Evolutionary conservation across 2,888 invertebrate genomes (phyloP).

Genomic region (Aproaerema taeniolella): DNA sequence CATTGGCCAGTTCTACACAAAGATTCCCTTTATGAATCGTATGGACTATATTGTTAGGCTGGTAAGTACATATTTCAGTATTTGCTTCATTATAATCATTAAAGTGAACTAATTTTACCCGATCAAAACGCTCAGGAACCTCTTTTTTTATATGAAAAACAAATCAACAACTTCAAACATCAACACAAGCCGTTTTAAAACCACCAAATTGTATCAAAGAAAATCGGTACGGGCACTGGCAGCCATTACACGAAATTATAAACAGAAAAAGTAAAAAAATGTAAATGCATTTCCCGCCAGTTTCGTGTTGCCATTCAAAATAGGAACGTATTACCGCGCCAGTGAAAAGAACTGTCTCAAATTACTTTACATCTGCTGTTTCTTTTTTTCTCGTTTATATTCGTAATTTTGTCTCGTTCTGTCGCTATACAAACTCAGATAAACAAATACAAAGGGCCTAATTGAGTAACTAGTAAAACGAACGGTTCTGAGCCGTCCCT

Average conservation of each 20-base stretch:
- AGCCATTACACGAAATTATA: slow-evolving; percentile 66
- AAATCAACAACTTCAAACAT: too few species aligned
- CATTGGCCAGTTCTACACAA: too few species aligned
- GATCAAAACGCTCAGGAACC: too few species aligned
- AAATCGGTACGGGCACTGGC: slow-evolving; percentile 45
- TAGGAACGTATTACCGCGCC: slow-evolving; percentile 70
- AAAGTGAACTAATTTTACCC: too few species aligned
- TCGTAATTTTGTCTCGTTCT: slow-evolving; percentile 39
- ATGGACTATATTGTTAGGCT: too few species aligned
- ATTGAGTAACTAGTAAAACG: slow-evolving; percentile 78
- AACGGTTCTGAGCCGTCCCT: slow-evolving; percentile 71
- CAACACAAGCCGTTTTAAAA: too few species aligned
- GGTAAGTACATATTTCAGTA: too few species aligned
- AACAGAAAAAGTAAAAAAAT: slow-evolving; percentile 56
- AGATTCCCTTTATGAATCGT: too few species aligned
- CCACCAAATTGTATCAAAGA: slow-evolving; percentile 54
- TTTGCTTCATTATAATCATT: too few species aligned
- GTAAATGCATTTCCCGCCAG: slow-evolving; percentile 74
- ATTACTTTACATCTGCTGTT: slow-evolving; percentile 60
- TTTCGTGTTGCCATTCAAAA: slow-evolving; percentile 74
- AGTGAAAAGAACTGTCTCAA: slow-evolving; percentile 77
- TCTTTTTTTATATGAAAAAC: too few species aligned
- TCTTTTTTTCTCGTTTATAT: slow-evolving; percentile 27
- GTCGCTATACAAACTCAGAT: slow-evolving; percentile 73
- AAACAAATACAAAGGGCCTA: slow-evolving; percentile 79